Conservation (phyloP, 2,888 invertebrate genomes). For the Syrista parreyssii region DNA sequence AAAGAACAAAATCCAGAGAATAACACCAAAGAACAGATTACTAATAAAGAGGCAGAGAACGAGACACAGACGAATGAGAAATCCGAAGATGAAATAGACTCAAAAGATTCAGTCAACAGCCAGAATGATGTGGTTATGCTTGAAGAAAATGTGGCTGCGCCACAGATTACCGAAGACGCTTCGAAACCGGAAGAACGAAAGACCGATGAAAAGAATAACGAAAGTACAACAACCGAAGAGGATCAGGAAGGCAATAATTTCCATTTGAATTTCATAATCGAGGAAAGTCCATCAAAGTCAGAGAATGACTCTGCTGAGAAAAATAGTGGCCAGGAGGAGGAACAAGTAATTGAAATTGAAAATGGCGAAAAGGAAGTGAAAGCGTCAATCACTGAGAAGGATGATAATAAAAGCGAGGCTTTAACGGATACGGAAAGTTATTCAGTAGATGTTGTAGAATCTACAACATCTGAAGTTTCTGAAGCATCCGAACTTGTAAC, state of each 20-base stretch:
- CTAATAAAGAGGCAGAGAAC: not conserved
- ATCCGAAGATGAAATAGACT: not conserved
- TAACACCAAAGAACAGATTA: not conserved
- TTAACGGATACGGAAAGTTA: constrained; percentile 39
- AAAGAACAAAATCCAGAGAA: not conserved
- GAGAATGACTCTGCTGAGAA: not conserved
- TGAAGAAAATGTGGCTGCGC: not conserved
- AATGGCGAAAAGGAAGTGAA: constrained; percentile 8
- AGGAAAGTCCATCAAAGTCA: constrained; percentile 13
- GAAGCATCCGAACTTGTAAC: constrained; percentile 32
- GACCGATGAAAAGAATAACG: constrained; percentile 12
- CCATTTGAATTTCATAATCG: constrained; percentile 4
- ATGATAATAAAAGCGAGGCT: constrained; percentile 33
- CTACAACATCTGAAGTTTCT: constrained; percentile 49
- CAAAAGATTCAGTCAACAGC: not conserved
- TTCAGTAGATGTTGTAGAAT: constrained; percentile 50
- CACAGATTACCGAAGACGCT: constrained; percentile 26
- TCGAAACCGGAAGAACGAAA: constrained; percentile 18
- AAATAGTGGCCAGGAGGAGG: not conserved
- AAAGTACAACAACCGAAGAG: not conserved
- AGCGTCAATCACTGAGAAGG: constrained; percentile 25
- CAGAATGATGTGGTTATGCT: constrained; percentile 1
- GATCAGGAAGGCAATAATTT: not conserved
- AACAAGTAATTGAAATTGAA: not conserved
- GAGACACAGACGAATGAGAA: constrained; percentile 4